Conservation (phyloP, 2,113 vertebrate genomes). For the Pterocles orientalis region DNA sequence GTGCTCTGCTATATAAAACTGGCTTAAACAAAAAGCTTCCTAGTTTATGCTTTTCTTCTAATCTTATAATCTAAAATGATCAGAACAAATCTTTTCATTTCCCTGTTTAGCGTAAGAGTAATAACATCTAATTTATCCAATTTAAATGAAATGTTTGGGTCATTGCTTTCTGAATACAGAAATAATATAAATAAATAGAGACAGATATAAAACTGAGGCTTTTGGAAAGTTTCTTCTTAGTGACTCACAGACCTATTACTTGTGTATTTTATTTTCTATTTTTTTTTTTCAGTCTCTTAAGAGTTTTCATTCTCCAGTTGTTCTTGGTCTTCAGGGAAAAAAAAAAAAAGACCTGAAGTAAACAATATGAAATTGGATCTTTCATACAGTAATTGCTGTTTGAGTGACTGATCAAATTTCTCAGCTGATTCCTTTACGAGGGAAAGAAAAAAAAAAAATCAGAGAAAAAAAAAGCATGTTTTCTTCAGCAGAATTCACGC, state of each 20-base stretch:
- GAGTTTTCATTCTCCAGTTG: background rate
- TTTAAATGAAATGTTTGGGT: background rate
- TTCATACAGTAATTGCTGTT: background rate
- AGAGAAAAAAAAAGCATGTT: background rate
- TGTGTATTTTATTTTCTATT: background rate
- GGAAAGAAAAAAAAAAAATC: background rate
- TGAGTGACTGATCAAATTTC: background rate
- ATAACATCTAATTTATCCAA: background rate
- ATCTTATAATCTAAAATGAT: background rate
- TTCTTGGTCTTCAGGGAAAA: background rate
- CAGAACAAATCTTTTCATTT: background rate
- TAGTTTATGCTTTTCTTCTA: background rate
- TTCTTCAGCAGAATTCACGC: background rate
- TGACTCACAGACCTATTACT: background rate
- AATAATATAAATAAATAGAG: background rate
- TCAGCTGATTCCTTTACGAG: background rate
- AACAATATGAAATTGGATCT: background rate
- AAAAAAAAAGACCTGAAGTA: background rate
- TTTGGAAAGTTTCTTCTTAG: background rate
- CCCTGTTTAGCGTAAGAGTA: background rate
- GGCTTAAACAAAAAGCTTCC: background rate
- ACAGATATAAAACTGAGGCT: background rate
- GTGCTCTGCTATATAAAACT: background rate
- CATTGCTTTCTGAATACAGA: background rate
- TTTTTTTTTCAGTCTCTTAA: background rate